These are phyloP conservation scores for Shargacucullia verbasci DNA, from an alignment of 2,888 invertebrate species.

Conservation along the genomic window DNA sequence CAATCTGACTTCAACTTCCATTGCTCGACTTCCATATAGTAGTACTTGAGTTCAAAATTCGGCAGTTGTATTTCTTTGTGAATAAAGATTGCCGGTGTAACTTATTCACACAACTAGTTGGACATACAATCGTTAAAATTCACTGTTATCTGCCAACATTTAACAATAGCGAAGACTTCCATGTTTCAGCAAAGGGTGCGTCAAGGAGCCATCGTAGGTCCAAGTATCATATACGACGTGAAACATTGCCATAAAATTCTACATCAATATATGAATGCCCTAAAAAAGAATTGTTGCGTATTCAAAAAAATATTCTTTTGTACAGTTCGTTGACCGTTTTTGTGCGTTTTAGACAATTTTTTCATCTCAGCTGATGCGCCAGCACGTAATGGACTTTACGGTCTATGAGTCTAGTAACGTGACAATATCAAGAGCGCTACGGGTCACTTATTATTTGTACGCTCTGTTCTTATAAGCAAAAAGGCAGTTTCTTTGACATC, in stretches of 20 bases:
- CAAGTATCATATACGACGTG: not conserved
- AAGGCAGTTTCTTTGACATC: conserved; percentile 11
- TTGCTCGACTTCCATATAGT: no score
- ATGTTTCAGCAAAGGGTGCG: no score
- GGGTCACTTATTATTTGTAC: conserved; percentile 57
- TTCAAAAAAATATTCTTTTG: conserved; percentile 24
- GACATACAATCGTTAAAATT: no score
- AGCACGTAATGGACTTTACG: conserved; percentile 74
- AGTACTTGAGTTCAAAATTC: no score
- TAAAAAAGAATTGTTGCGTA: conserved; percentile 26
- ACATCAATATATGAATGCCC: conserved; percentile 14
- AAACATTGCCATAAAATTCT: not conserved
- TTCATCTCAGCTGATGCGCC: conserved; percentile 51
- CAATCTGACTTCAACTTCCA: no score
- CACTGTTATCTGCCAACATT: no score
- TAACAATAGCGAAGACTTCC: no score
- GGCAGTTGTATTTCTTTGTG: no score
- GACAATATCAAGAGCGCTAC: conserved; percentile 74
- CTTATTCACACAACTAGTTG: no score
- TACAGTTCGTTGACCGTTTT: conserved; percentile 70
- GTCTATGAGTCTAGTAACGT: conserved; percentile 74
- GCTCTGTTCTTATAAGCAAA: conserved; percentile 23
- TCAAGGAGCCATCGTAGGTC: conserved; percentile 2
- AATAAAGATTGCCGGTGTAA: no score
- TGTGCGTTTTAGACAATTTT: conserved; percentile 55